A percentile compares a stretch with the other conserved stretches of the same genome.
Evolutionary conservation across 2,888 invertebrate genomes (phyloP).

Genomic region (Shargacucullia verbasci): DNA sequence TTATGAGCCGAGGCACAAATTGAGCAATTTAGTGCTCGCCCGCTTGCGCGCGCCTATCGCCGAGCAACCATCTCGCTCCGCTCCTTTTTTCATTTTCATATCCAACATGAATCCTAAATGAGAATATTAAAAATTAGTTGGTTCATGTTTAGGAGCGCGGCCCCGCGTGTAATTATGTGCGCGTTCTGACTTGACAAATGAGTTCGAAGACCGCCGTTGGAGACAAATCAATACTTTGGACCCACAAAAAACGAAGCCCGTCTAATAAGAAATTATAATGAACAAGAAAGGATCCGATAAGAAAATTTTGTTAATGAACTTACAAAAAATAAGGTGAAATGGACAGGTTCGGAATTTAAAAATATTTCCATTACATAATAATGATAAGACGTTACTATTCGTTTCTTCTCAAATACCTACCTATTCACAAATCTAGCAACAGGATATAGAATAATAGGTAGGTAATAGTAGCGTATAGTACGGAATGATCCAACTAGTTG

Average conservation of each 20-base stretch:
- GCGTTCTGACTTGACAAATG: constrained; percentile 61
- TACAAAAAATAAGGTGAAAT: constrained; percentile 13
- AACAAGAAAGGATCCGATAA: constrained; percentile 43
- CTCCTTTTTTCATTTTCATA: constrained; percentile 56
- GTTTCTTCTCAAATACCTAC: background rate
- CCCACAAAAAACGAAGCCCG: constrained; percentile 43
- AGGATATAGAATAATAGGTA: constrained; percentile 1
- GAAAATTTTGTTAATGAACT: constrained; percentile 42
- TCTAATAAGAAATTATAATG: constrained; percentile 46
- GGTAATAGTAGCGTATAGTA: constrained; percentile 15
- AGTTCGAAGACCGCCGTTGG: constrained; percentile 53
- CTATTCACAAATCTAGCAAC: background rate
- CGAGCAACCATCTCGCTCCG: constrained; percentile 65
- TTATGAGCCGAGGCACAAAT: constrained; percentile 84
- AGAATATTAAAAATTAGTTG: constrained; percentile 74
- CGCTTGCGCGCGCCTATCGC: constrained; percentile 67
- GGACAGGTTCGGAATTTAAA: constrained; percentile 10
- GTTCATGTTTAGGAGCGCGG: constrained; percentile 63
- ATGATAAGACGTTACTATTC: constrained; percentile 12
- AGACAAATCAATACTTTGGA: constrained; percentile 60
- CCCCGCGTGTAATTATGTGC: constrained; percentile 61
- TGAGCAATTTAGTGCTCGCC: constrained; percentile 85
- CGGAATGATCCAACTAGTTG: constrained; percentile 27
- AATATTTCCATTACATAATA: constrained; percentile 21
- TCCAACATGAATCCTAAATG: constrained; percentile 72